Conservation (phyloP, 1,140 invertebrate species). For the Neuroterus valhalla region DNA sequence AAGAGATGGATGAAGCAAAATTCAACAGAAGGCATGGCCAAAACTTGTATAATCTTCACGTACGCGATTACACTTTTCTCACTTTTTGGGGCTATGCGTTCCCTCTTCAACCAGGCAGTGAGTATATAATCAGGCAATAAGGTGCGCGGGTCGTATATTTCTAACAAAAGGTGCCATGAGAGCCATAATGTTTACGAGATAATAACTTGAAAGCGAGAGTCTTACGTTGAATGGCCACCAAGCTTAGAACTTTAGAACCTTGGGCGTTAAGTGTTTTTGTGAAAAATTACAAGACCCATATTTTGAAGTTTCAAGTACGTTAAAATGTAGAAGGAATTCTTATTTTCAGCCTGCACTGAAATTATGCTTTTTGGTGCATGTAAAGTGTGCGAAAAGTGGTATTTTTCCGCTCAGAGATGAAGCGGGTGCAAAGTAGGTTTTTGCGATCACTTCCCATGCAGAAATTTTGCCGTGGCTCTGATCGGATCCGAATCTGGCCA, state of each 20-base stretch:
- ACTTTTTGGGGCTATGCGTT: slow-evolving; percentile 47
- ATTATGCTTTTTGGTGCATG: too few species aligned
- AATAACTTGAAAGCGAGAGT: slow-evolving; percentile 25
- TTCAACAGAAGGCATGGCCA: slow-evolving; percentile 24
- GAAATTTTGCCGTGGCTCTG: too few species aligned
- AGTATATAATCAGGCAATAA: slow-evolving; percentile 11
- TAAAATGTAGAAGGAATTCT: too few species aligned
- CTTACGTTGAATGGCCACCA: slow-evolving; percentile 4
- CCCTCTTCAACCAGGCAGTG: slow-evolving; percentile 47
- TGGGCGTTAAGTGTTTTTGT: background rate
- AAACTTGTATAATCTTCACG: slow-evolving; percentile 46
- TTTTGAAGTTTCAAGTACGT: too few species aligned
- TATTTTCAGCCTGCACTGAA: too few species aligned
- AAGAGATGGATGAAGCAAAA: slow-evolving; percentile 46
- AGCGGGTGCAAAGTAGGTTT: too few species aligned
- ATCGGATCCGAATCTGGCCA: too few species aligned
- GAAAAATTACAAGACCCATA: slow-evolving; percentile 12
- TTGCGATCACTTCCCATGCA: too few species aligned
- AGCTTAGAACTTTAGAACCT: background rate
- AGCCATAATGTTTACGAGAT: slow-evolving; percentile 11
- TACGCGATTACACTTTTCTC: slow-evolving; percentile 52
- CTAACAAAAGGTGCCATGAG: slow-evolving; percentile 1
- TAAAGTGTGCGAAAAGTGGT: too few species aligned
- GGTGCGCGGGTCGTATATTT: background rate
- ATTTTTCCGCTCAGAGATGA: too few species aligned